Conservation (phyloP, 2,888 invertebrate genomes). For the Willowsia nigromaculata region DNA sequence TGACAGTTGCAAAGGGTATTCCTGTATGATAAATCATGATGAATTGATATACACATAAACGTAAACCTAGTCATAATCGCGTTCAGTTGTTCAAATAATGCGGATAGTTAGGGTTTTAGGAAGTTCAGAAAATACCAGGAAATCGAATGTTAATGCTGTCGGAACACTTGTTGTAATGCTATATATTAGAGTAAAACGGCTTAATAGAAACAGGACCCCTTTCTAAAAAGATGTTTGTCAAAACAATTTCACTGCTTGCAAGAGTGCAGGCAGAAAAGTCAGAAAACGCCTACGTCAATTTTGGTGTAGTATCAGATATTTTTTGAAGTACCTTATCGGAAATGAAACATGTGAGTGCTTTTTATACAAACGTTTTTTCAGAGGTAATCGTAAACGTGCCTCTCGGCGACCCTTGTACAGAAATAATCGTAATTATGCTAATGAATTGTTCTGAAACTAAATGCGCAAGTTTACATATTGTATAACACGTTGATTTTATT, state of each 20-base stretch:
- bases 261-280: background rate
- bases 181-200: background rate
- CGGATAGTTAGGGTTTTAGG: too few species aligned
- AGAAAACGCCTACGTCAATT: too few species aligned
- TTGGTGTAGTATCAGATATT: too few species aligned
- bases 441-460: background rate
- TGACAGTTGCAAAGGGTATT: background rate
- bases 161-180: background rate
- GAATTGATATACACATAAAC: slow-evolving; percentile 6
- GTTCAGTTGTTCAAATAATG: background rate
- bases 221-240: background rate
- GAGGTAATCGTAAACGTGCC: too few species aligned
- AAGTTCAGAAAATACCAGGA: background rate
- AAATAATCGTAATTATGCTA: background rate
- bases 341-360: slow-evolving; percentile 43
- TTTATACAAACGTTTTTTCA: slow-evolving; percentile 4
- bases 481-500: slow-evolving; percentile 30
- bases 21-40: too few species aligned
- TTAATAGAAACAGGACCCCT: background rate
- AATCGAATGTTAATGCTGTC: background rate
- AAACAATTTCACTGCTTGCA: background rate
- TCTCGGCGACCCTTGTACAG: slow-evolving; percentile 8
- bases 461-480: background rate
- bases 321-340: slow-evolving; percentile 31
- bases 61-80: slow-evolving; percentile 64